A percentile compares a stretch with the other conserved stretches of the same genome.
These are phyloP conservation scores for Campylomormyrus tamandua DNA, from an alignment of 2,113 vertebrate genomes.

Conservation along the genomic window DNA sequence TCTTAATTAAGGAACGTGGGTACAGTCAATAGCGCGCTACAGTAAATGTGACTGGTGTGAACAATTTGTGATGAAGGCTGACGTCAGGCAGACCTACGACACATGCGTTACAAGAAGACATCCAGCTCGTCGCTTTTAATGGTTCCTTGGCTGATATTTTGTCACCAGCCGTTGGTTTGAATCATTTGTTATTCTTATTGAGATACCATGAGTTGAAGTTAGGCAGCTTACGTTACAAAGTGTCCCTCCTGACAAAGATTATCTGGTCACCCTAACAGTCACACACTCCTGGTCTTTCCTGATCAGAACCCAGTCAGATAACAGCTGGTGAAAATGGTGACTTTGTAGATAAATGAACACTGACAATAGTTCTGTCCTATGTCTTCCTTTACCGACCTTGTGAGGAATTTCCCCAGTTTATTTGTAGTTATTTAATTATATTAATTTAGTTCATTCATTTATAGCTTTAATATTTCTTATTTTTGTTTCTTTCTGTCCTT, in stretches of 20 bases:
- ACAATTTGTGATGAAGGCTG: background rate
- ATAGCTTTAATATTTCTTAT: too few species aligned
- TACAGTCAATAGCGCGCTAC: background rate
- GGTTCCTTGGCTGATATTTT: background rate
- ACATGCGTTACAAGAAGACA: background rate
- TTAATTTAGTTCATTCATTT: too few species aligned
- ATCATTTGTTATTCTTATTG: background rate
- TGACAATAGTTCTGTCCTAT: background rate
- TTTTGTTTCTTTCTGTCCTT: too few species aligned
- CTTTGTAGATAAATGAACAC: background rate
- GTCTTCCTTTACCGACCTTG: background rate
- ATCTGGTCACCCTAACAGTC: background rate
- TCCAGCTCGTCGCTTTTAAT: background rate
- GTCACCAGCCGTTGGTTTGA: background rate
- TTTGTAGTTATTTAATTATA: too few species aligned
- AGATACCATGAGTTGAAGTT: background rate
- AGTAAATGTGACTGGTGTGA: background rate
- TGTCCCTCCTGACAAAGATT: background rate
- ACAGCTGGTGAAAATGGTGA: background rate
- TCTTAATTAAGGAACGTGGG: slow-evolving; percentile 1
- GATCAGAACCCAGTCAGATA: background rate
- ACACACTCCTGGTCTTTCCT: background rate
- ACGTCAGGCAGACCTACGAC: background rate
- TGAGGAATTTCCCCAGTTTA: too few species aligned
- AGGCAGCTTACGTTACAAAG: background rate